Conservation (phyloP, 2,797 vertebrate species). For the Myoxocephalus aenaeus region DNA sequence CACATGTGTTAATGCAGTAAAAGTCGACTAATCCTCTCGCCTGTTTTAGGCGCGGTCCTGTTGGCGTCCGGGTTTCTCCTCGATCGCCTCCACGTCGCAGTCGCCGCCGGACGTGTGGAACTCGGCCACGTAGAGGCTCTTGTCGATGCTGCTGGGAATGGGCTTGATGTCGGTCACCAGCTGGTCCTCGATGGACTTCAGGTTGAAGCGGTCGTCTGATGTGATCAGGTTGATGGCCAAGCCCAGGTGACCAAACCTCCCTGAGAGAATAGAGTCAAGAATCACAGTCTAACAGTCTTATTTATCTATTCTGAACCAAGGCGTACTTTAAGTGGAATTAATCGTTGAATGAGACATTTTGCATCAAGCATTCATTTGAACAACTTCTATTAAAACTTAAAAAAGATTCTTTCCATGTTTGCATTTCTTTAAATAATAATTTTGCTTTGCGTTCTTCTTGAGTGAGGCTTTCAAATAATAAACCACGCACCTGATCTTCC, state of each 20-base stretch:
- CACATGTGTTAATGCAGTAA: neutral
- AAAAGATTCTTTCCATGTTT: neutral
- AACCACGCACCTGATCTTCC: slow-evolving; percentile 84
- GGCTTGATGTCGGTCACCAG: slow-evolving; percentile 89
- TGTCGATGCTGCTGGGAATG: slow-evolving; percentile 87
- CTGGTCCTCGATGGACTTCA: slow-evolving; percentile 88
- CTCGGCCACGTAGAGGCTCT: slow-evolving; percentile 87
- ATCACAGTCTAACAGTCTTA: too few relatives aligned
- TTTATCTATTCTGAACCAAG: neutral
- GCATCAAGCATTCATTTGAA: too few relatives aligned
- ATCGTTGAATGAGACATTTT: neutral
- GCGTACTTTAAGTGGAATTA: neutral
- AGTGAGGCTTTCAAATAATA: too few relatives aligned
- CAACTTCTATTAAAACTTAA: neutral
- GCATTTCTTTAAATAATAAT: neutral
- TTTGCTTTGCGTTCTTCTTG: neutral
- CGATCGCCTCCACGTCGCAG: slow-evolving; percentile 75
- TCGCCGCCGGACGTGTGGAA: slow-evolving; percentile 80
- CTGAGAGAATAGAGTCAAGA: slow-evolving; percentile 53
- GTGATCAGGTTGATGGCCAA: slow-evolving; percentile 89
- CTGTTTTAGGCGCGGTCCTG: slow-evolving; percentile 71
- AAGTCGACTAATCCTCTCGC: slow-evolving; percentile 31
- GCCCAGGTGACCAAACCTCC: slow-evolving; percentile 86
- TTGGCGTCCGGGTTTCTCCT: slow-evolving; percentile 64
- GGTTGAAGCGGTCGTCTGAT: slow-evolving; percentile 87